phyloP scores from a whole-genome alignment of 1,140 invertebrate genomes.

The Phymorhynchus buccinoides region DNA sequence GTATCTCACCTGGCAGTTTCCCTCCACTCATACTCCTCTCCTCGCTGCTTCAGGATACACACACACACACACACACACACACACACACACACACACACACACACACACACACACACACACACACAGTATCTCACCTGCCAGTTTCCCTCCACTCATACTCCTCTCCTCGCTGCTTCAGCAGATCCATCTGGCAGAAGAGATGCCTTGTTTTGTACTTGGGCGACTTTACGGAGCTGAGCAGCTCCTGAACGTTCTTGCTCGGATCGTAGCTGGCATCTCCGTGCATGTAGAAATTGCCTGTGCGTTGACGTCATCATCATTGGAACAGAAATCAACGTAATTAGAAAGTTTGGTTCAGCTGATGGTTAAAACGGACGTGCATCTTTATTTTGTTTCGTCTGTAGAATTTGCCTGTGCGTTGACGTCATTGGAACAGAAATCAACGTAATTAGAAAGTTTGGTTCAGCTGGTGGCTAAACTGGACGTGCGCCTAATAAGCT shows the following conservation, averaged over 20 bases:
- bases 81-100: no score
- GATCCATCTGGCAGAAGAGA: constrained; percentile 63
- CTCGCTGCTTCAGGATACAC: constrained; percentile 56
- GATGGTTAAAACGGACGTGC: no score
- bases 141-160: constrained; percentile 63
- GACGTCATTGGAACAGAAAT: no score
- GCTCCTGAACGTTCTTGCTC: constrained; percentile 45
- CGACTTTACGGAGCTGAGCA: constrained; percentile 55
- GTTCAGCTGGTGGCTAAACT: no score
- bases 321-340: no score
- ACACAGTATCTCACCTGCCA: constrained; percentile 54
- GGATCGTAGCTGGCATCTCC: constrained; percentile 43
- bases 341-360: no score
- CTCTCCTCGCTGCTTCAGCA: constrained; percentile 58
- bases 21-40: constrained; percentile 60
- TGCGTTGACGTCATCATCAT: no score
- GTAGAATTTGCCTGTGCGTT: constrained; percentile 17
- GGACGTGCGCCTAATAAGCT: no score
- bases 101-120: no score
- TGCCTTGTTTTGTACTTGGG: constrained; percentile 56
- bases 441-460: no score
- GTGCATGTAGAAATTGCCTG: constrained; percentile 21
- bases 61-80: no score
- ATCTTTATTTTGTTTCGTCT: no score
- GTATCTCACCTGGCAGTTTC: constrained; percentile 62